A percentile compares a stretch with the other conserved stretches of the same genome.
phyloP scores from a whole-genome alignment of 2,888 invertebrate genomes.

The Orgyia antiqua region DNA sequence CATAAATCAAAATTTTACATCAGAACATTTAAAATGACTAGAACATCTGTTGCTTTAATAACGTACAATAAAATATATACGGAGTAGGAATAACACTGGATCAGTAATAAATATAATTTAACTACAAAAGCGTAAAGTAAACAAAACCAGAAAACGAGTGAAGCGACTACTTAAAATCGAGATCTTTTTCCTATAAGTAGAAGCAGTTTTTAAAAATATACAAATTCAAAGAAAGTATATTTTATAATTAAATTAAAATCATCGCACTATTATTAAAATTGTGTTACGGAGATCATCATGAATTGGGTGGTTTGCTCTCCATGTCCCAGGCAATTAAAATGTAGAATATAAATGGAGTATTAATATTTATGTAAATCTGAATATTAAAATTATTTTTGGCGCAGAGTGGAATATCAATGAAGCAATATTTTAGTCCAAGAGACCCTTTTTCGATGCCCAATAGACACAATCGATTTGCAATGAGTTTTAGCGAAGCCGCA shows the following conservation, averaged over 20 bases:
- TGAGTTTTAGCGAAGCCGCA: slow-evolving; percentile 31
- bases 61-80: slow-evolving; percentile 3
- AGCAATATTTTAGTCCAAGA: slow-evolving; percentile 21
- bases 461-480: slow-evolving; percentile 32
- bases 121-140: too few relatives aligned
- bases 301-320: too few relatives aligned
- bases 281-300: too few relatives aligned
- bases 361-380: slow-evolving; percentile 28
- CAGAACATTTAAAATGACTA: slow-evolving; percentile 13
- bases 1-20: slow-evolving; percentile 17
- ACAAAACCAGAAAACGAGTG: too few relatives aligned
- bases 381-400: slow-evolving; percentile 27
- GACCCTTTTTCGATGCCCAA: slow-evolving; percentile 27
- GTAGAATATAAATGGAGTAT: slow-evolving; percentile 11
- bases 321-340: slow-evolving; percentile 4
- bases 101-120: too few relatives aligned
- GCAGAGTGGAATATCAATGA: slow-evolving; percentile 38
- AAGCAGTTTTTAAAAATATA: too few relatives aligned
- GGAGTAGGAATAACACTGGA: too few relatives aligned
- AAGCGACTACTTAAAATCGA: too few relatives aligned
- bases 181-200: too few relatives aligned
- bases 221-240: too few relatives aligned
- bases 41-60: slow-evolving; percentile 21
- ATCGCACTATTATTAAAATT: too few relatives aligned
- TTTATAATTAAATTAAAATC: too few relatives aligned